Base-by-base conservation (phyloP, 2,113 vertebrate species). In the Ursus arctos region DNA sequence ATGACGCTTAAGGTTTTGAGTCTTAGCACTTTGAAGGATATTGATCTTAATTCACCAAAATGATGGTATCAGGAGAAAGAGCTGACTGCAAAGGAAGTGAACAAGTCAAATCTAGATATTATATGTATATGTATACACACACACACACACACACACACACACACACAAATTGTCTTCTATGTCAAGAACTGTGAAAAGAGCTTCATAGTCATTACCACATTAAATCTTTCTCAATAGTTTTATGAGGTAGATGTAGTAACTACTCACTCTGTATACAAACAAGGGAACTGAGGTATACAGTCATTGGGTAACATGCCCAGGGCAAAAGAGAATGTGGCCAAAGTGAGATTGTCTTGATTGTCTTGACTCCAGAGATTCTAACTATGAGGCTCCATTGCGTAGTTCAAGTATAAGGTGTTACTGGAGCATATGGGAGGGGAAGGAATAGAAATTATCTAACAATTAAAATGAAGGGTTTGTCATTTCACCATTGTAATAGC, bases 31-130 rank as follows among this genome's bases (percentile, higher is more conserved):
- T 77, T 95, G 47, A 83, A 97, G 18, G 6, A 72, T 4, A 53
- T 57, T 67, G 19, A 65, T 65, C 21, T 96, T 77, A 96, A 72
- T 82, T 95, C 24, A 88, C 10, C 57, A 96, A 77, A 81, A 76
- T 63, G 28, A 82, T 21, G 15, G 28, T 67, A 4, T 79, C 77
- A 95, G 19, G 59, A 33, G 12, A 81, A 90, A 93, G 47, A 74
- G 3, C 2, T 59, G 15, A 43, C 65, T 92, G 19, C 36, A 90
- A 86, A 95, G 51, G 47, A n/a, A 96, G 16, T 49, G 40, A 96
- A 4, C 24, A 72, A 85, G 13, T 74, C 61, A 94, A 36, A 26
- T 71, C 13, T 65, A 59, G 36, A 74, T 88, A 57, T 33, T 47
- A 24, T 7, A 19, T 80, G 19, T 53, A 7, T 53, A 11, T 69